Evolutionary conservation across 2,888 invertebrate species (phyloP), one percentile per base, ranked within the genome.

Genomic region (Petrolisthes cinctipes): DNA sequence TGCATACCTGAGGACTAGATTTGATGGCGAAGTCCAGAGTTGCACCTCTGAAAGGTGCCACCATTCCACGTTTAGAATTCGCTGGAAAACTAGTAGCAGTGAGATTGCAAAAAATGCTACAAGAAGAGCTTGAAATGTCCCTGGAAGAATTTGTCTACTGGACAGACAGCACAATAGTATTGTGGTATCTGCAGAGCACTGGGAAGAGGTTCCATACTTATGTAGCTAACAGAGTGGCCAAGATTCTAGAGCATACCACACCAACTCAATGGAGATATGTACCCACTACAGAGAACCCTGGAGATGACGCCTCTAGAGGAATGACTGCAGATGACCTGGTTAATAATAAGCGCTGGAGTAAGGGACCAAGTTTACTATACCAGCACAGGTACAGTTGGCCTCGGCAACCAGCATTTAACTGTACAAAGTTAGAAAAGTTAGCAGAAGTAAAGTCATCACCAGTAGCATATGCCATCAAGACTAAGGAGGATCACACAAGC

Each of bases 191-290:
- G 83, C 66, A 71, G 37, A 83, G 53, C 66, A 23, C 68, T 53
- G 66, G 37, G n/a, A 68, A 61, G 54, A 14, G 56, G n/a, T 83
- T 83, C 56, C 83, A 71, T n/a, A 83, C 83, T 20, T 68, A 71
- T 71, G 83, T 83, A 14, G 37, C 51, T 14, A 75, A 51, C 73
- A 51, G 54, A 73, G 57, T 83, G 20, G 75, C 75, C 23, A 83
- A 73, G 75, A 83, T 83, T 54, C 66, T 78, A 37, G 75, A 75
- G 17, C 56, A 83, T 23, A 83, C 83, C 57, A 68, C 23, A 17
- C 53, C 56, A 51, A 79, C 17, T 7, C 81, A 86, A 56, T 86
- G 86, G 82, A 80, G 54, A 37, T 53, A 86, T 76, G 82, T 86
- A 5, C 73, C 86, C 23, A 79, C 75, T 61, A 4, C 53, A 56